A percentile compares a stretch with the other conserved stretches of the same genome.
phyloP scores from a whole-genome alignment of 2,888 invertebrate species.

The Prenolepis imparis region DNA sequence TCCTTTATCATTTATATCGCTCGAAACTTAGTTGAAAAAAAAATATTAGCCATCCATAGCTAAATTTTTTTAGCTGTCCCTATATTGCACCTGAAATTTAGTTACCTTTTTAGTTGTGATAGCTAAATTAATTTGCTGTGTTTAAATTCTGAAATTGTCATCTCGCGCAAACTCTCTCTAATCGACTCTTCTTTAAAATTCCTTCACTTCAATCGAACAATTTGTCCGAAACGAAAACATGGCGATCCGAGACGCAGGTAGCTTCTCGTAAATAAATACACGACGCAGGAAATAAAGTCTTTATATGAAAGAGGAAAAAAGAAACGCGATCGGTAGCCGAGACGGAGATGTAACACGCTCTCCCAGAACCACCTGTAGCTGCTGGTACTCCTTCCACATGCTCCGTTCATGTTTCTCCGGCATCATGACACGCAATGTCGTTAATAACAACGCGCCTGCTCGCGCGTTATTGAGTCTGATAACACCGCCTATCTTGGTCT shows the following conservation, averaged over 20 bases:
- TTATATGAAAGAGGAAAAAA: constrained; percentile 48
- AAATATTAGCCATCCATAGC: no score
- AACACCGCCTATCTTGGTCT: constrained; percentile 42
- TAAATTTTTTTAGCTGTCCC: no score
- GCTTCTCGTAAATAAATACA: neutral
- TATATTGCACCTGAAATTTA: no score
- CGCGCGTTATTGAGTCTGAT: constrained; percentile 58
- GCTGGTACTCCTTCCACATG: constrained; percentile 57
- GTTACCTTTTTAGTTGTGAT: no score
- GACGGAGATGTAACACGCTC: constrained; percentile 64
- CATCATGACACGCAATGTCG: constrained; percentile 77
- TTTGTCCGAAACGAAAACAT: neutral
- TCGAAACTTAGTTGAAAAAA: neutral
- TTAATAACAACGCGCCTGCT: constrained; percentile 76
- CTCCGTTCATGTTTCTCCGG: constrained; percentile 70
- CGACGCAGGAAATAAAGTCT: constrained; percentile 10
- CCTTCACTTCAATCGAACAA: neutral
- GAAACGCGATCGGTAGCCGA: constrained; percentile 64
- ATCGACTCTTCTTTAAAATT: constrained; percentile 2
- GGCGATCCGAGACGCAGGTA: neutral
- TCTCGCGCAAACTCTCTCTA: neutral
- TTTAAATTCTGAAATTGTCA: neutral
- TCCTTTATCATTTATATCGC: neutral
- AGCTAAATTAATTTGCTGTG: no score
- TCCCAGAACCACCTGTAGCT: constrained; percentile 82